These are phyloP conservation scores for Ashinkailepas kermadecensis DNA, from an alignment of 2,888 invertebrate genomes.

Conservation along the genomic window DNA sequence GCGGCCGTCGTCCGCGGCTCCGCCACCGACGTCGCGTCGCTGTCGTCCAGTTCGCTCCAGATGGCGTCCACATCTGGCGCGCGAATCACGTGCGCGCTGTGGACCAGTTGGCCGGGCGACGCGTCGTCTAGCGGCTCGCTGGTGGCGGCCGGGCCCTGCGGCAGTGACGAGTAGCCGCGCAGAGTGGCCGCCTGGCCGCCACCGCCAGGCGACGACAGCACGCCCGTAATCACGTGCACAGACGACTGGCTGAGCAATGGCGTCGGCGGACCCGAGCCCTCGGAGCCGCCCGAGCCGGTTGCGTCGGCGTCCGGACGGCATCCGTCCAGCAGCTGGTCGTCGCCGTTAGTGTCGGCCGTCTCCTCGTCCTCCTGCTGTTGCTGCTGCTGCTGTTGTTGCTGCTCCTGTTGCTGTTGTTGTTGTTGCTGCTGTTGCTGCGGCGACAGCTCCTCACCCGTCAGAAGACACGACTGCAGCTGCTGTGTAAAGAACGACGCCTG, in stretches of 20 bases:
- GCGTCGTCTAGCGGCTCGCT: constrained; percentile 17
- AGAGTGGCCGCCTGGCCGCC: background rate
- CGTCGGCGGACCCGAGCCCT: constrained; percentile 22
- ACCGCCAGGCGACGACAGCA: background rate
- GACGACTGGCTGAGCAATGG: constrained; percentile 24
- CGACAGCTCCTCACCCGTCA: background rate
- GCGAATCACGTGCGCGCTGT: background rate
- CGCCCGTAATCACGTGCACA: constrained; percentile 19
- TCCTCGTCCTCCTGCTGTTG: background rate
- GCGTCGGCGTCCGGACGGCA: background rate
- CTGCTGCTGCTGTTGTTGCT: background rate
- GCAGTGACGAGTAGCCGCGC: constrained; percentile 10
- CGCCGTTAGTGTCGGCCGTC: background rate
- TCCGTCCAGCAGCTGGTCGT: constrained; percentile 17
- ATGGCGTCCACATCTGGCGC: background rate
- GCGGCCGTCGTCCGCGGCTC: background rate
- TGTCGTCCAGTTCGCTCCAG: background rate
- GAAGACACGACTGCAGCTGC: constrained; percentile 16
- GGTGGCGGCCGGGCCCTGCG: constrained; percentile 16
- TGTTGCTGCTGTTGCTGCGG: constrained; percentile 4
- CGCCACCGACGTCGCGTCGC: background rate
- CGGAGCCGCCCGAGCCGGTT: constrained; percentile 3
- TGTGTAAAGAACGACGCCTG: constrained; percentile 12
- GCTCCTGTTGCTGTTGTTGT: background rate
- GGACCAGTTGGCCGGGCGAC: background rate